phyloP scores from a whole-genome alignment of 2,113 vertebrate species.

The Poecilia latipinna region DNA sequence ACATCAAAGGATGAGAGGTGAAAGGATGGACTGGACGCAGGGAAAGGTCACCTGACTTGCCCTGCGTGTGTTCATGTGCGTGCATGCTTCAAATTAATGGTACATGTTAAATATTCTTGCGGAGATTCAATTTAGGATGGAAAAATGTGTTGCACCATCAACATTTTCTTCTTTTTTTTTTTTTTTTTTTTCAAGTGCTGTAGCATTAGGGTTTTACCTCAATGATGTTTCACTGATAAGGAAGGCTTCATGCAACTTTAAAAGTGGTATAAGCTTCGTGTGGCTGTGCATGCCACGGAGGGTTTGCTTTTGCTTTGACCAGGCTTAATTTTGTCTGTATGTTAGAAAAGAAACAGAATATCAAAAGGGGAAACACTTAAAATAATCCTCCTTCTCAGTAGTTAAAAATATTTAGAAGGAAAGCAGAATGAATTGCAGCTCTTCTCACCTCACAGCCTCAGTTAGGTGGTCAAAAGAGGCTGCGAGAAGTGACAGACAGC shows the following conservation, averaged over 20 bases:
- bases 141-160: neutral
- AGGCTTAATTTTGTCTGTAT: neutral
- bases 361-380: constrained; percentile 3
- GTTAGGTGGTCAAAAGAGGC: constrained; percentile 36
- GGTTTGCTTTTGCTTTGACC: constrained; percentile 5
- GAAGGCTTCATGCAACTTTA: constrained; percentile 15
- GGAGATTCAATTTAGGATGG: neutral
- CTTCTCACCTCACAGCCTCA: neutral
- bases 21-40: constrained; percentile 44
- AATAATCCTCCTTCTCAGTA: constrained; percentile 2
- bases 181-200: neutral
- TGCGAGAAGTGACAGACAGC: neutral
- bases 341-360: neutral
- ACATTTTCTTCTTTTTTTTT: neutral
- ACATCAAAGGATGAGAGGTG: constrained; percentile 66
- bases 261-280: constrained; percentile 2
- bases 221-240: constrained; percentile 11
- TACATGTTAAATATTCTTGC: constrained; percentile 17
- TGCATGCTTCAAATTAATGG: constrained; percentile 15
- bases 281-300: neutral
- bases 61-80: constrained; percentile 17
- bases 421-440: constrained; percentile 9
- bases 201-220: constrained; percentile 3
- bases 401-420: constrained; percentile 9
- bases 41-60: constrained; percentile 70